Evolutionary conservation across 2,888 invertebrate species (phyloP).

Genomic region (Plutella xylostella): DNA sequence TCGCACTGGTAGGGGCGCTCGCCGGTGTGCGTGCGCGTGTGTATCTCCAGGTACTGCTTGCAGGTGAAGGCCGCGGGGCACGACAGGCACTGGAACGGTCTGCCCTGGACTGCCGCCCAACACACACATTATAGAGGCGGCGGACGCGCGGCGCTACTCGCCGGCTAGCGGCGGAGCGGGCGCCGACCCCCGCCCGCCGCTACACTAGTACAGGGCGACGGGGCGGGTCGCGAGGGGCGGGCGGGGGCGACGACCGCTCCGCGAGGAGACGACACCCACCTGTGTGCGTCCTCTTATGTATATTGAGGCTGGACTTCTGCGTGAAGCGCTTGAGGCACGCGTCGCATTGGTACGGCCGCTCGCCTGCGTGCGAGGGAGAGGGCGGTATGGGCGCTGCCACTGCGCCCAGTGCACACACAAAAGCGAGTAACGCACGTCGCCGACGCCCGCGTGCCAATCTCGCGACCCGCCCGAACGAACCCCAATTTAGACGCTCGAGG

Average conservation of each 20-base stretch:
- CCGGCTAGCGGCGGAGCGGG: not conserved
- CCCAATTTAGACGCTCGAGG: slow-evolving; percentile 42
- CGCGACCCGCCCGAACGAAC: slow-evolving; percentile 22
- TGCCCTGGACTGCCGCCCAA: slow-evolving; percentile 70
- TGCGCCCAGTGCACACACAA: slow-evolving; percentile 69
- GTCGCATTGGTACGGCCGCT: slow-evolving; percentile 76
- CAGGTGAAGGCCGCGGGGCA: slow-evolving; percentile 70
- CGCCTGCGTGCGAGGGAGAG: slow-evolving; percentile 68
- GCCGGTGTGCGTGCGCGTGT: slow-evolving; percentile 72
- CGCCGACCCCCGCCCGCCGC: not conserved
- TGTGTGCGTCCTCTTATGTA: slow-evolving; percentile 83
- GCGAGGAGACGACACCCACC: slow-evolving; percentile 73
- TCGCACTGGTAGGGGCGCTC: slow-evolving; percentile 76
- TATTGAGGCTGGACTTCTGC: slow-evolving; percentile 85
- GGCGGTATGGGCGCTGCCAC: slow-evolving; percentile 61
- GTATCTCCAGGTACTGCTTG: slow-evolving; percentile 72
- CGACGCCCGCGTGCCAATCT: slow-evolving; percentile 48
- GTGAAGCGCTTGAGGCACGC: slow-evolving; percentile 83
- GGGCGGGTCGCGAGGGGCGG: slow-evolving; percentile 32
- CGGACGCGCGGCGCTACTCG: not conserved
- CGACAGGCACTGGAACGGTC: slow-evolving; percentile 72
- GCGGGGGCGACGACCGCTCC: slow-evolving; percentile 57
- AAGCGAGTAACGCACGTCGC: slow-evolving; percentile 70
- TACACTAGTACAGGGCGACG: not conserved
- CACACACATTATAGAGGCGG: slow-evolving; percentile 64